Conservation (phyloP, 2,888 invertebrate genomes). For the Cephus runcator region DNA sequence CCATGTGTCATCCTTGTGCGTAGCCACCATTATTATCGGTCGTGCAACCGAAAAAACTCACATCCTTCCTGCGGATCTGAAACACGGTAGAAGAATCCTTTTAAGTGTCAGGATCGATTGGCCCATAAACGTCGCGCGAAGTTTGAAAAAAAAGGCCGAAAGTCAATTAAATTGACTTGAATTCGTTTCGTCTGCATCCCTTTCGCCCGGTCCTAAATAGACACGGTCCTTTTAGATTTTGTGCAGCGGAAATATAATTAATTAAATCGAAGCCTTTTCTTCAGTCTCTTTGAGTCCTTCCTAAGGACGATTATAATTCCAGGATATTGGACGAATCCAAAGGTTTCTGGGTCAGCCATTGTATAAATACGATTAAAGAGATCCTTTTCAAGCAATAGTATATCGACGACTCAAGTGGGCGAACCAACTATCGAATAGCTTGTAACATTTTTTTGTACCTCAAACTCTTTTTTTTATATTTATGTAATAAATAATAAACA, state of each 20-base stretch:
- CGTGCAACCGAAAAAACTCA: not conserved
- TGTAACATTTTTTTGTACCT: not conserved
- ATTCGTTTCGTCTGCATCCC: not conserved
- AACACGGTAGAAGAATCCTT: not conserved
- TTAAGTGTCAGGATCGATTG: not conserved
- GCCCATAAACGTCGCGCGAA: not conserved
- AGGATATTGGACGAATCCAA: not conserved
- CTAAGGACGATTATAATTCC: not conserved
- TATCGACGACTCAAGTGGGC: not conserved
- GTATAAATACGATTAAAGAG: not conserved
- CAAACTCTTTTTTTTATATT: not conserved
- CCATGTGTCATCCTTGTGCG: not conserved
- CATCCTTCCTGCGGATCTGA: slow-evolving; percentile 19
- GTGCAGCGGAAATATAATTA: not conserved
- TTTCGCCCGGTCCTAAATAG: not conserved
- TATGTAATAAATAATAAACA: not conserved
- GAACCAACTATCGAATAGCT: not conserved
- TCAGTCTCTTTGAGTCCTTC: not conserved
- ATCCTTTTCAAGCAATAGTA: not conserved
- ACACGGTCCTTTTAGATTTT: not conserved
- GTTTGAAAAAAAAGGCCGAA: not conserved
- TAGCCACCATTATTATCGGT: not conserved
- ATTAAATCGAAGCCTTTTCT: not conserved
- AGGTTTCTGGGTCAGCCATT: not conserved
- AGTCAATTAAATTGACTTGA: not conserved